Conservation (phyloP, 2,888 invertebrate genomes). For the Hetaerina titia region DNA sequence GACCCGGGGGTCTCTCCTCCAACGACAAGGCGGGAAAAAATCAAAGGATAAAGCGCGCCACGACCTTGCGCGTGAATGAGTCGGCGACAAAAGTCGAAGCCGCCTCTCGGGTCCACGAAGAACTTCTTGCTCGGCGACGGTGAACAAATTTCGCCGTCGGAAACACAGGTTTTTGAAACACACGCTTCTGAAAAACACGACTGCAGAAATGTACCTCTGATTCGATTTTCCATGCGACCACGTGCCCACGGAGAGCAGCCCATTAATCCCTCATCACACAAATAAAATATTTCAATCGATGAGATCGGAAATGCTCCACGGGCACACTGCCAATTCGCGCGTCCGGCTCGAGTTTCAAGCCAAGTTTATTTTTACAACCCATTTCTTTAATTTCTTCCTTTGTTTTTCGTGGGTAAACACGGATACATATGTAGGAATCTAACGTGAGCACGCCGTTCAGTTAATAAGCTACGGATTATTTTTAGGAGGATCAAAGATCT, state of each 20-base stretch:
- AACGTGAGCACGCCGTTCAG: no score
- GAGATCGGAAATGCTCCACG: neutral
- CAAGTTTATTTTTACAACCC: neutral
- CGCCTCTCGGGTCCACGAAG: neutral
- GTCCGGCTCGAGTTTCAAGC: constrained; percentile 22
- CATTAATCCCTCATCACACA: neutral
- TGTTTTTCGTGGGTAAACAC: neutral
- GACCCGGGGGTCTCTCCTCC: neutral
- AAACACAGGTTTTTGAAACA: neutral
- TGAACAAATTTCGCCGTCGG: neutral
- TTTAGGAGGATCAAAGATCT: no score
- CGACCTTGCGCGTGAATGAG: neutral
- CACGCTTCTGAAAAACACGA: neutral
- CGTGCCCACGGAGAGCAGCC: neutral
- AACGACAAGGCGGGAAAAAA: constrained; percentile 26
- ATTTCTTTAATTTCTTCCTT: neutral
- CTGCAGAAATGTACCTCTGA: neutral
- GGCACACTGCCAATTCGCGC: neutral
- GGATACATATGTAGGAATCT: neutral
- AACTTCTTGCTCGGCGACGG: neutral
- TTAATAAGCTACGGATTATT: no score
- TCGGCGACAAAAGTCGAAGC: neutral
- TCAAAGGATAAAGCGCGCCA: neutral
- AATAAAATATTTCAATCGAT: neutral
- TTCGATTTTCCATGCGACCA: neutral